Evolutionary conservation across 2,113 vertebrate genomes (phyloP), one percentile per base, ranked within the genome.

Genomic region (Clinocottus analis): DNA sequence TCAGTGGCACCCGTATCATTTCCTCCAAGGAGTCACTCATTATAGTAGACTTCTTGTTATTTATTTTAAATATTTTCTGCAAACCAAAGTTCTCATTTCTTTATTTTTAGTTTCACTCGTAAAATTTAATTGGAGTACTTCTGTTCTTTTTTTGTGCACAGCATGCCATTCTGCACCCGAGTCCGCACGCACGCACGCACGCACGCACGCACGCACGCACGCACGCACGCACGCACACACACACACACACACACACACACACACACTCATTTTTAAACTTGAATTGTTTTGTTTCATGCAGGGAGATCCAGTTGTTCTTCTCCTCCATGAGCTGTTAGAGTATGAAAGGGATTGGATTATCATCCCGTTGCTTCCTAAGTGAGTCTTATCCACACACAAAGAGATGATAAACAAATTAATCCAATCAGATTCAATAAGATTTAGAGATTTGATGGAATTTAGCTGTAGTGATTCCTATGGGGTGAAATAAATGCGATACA

Each of bases 331-430:
- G 89, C 82, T 97, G 83, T 87, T 92, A 0, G 85, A 89, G 7
- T 94, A 95, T 47, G 95, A 96, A 79, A 95, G 97, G 31, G 94
- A 94, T 35, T 98, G 97, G 97, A 97, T 96, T 35, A 93, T 98
- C 82, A 92, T 98, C 3, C 96, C 96, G 0, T 79, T 94, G 59
- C 93, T 98, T 83, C 96, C 93, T 9, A 87, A 82, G 97, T 98
- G 94, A 89, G 97, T 71, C 5, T 17, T 43, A 23, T 56, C 47
- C 37, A 33, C 13, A 53, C 55, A 49, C 8, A 14, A 47, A 13
- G 35, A 56, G 33, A 77, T 31, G 8, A 58, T 12, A 12, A 27
- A 74, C 60, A 59, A 43, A 37, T 76, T 5, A 4, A 51, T 39
- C 27, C 8, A 60, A 56, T 25, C 21, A 49, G 0, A n/a, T 47